Evolutionary conservation across 2,888 invertebrate genomes (phyloP).

Genomic region (Caenorhabditis wallacei): DNA sequence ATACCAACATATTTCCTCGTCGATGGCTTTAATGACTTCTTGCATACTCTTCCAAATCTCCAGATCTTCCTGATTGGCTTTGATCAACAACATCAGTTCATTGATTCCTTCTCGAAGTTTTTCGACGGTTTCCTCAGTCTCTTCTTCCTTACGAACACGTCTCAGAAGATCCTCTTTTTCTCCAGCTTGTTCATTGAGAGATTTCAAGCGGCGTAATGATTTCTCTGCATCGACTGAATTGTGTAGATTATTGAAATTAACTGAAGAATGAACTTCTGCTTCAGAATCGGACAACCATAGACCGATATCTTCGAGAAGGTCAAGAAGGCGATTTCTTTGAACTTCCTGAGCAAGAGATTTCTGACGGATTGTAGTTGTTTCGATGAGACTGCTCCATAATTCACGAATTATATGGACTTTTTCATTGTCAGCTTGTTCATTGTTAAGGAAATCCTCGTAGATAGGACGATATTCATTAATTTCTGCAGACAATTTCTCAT

Average conservation of each 20-base stretch:
- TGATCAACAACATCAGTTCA: slow-evolving; percentile 31
- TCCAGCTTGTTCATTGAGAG: slow-evolving; percentile 38
- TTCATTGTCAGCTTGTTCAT: slow-evolving; percentile 38
- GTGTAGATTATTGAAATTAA: slow-evolving; percentile 41
- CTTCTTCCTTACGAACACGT: slow-evolving; percentile 25
- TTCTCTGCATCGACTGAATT: slow-evolving; percentile 44
- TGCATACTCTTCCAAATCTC: slow-evolving; percentile 61
- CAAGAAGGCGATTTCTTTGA: slow-evolving; percentile 41
- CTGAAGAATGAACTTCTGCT: slow-evolving; percentile 32
- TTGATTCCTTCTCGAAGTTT: slow-evolving; percentile 20
- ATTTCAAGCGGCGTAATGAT: slow-evolving; percentile 25
- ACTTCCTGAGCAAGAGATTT: slow-evolving; percentile 31
- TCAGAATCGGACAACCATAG: slow-evolving; percentile 47
- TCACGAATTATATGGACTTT: slow-evolving; percentile 31
- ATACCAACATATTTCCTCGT: slow-evolving; percentile 62
- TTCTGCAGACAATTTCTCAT: slow-evolving; percentile 38
- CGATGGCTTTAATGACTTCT: slow-evolving; percentile 46
- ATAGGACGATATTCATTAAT: slow-evolving; percentile 47
- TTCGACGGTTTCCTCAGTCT: slow-evolving; percentile 9
- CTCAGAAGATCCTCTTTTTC: slow-evolving; percentile 44
- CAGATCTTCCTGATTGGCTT: slow-evolving; percentile 49
- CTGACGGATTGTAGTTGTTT: slow-evolving; percentile 40
- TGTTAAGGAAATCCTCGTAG: slow-evolving; percentile 46
- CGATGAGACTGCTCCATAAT: slow-evolving; percentile 44
- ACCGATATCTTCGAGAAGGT: slow-evolving; percentile 31